These are phyloP conservation scores for Chloroclystis v-ata DNA, from an alignment of 2,888 invertebrate species.

Conservation along the genomic window DNA sequence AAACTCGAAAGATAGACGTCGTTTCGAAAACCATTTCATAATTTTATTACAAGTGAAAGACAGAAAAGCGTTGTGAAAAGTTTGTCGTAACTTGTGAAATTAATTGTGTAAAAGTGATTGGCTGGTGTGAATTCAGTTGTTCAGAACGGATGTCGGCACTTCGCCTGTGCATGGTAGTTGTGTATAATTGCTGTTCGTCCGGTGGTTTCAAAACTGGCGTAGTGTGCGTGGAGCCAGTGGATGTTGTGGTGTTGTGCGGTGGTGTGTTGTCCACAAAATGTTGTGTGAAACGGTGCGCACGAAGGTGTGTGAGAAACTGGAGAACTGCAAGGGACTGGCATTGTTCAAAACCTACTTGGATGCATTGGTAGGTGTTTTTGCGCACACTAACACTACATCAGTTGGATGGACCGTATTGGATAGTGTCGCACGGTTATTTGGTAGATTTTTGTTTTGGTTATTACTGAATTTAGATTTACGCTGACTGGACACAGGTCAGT, in stretches of 20 bases:
- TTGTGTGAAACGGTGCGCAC: conserved; percentile 64
- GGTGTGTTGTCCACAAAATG: conserved; percentile 37
- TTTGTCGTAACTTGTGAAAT: conserved; percentile 16
- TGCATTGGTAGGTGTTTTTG: conserved; percentile 53
- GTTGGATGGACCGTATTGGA: too few species aligned
- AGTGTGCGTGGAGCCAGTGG: conserved; percentile 39
- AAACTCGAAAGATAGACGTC: conserved; percentile 25
- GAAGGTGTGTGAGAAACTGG: conserved; percentile 67
- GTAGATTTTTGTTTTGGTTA: too few species aligned
- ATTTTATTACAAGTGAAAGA: conserved; percentile 16
- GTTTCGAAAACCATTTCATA: conserved; percentile 19
- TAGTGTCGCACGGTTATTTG: too few species aligned
- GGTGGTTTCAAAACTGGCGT: conserved; percentile 57
- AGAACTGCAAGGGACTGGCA: conserved; percentile 63
- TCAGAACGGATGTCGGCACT: conserved; percentile 24
- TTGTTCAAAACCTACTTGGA: conserved; percentile 63
- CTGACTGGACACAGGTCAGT: too few species aligned
- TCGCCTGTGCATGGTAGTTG: background rate
- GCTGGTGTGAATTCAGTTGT: conserved; percentile 21
- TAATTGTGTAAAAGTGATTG: conserved; percentile 25
- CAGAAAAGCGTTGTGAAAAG: conserved; percentile 24
- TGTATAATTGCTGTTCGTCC: conserved; percentile 55
- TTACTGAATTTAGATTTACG: too few species aligned
- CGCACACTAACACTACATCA: too few species aligned
- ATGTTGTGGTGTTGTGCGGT: conserved; percentile 29